Evolutionary conservation across 2,113 vertebrate genomes (phyloP).

Genomic region (Marmota flaviventris): DNA sequence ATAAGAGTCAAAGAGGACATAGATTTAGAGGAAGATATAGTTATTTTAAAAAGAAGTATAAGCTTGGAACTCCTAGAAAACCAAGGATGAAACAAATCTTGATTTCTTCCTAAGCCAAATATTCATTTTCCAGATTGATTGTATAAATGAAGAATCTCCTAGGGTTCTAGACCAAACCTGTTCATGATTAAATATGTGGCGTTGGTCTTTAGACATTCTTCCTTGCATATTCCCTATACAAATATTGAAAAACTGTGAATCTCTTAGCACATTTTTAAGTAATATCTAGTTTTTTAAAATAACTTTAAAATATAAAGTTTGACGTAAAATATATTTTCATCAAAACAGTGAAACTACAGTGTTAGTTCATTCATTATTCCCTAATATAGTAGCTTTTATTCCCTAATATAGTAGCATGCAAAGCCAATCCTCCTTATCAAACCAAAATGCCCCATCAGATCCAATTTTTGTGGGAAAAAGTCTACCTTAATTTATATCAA

Average conservation of each 20-base stretch:
- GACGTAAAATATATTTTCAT: constrained; percentile 31
- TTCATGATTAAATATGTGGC: not conserved
- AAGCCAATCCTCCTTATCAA: not conserved
- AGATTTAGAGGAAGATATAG: constrained; percentile 33
- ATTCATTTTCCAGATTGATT: not conserved
- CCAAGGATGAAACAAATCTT: constrained; percentile 1
- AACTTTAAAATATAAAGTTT: constrained; percentile 43
- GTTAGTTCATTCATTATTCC: constrained; percentile 1
- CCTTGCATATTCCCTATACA: not conserved
- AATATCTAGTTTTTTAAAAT: not conserved
- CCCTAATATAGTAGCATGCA: not conserved
- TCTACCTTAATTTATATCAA: constrained; percentile 13
- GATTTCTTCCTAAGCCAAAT: constrained; percentile 33
- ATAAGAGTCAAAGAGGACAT: constrained; percentile 25
- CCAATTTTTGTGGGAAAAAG: constrained; percentile 34
- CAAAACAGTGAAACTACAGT: not conserved
- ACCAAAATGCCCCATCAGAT: not conserved
- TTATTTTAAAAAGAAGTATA: constrained; percentile 10
- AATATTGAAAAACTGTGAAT: not conserved
- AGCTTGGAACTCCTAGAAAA: constrained; percentile 53
- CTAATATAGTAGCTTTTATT: not conserved
- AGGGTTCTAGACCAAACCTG: not conserved
- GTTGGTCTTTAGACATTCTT: constrained; percentile 42
- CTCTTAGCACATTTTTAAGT: constrained; percentile 9
- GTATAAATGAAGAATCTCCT: not conserved